These are phyloP conservation scores for Leptopilina drosophilae DNA, from an alignment of 2,888 invertebrate species.

Conservation along the genomic window DNA sequence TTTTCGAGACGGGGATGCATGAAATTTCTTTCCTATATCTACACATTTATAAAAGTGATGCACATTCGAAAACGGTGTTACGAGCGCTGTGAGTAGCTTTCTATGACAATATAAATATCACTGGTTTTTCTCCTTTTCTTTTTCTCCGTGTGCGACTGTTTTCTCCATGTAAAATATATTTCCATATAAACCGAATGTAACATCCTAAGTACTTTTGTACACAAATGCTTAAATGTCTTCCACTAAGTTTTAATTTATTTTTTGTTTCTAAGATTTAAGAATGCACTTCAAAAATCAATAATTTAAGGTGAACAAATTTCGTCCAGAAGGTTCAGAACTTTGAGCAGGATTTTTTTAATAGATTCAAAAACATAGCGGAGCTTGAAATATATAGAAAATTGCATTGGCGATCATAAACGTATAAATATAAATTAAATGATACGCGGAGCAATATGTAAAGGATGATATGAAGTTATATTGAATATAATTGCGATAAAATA, in stretches of 20 bases:
- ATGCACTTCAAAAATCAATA: too few relatives aligned
- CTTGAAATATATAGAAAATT: not conserved
- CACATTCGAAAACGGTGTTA: not conserved
- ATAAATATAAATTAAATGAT: not conserved
- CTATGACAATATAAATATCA: constrained; percentile 6
- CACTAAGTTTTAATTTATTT: too few relatives aligned
- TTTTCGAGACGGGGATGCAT: not conserved
- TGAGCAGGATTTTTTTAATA: too few relatives aligned
- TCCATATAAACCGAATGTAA: too few relatives aligned
- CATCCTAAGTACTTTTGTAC: too few relatives aligned
- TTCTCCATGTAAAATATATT: too few relatives aligned
- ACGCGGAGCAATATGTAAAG: not conserved
- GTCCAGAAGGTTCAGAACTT: too few relatives aligned
- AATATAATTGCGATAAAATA: not conserved
- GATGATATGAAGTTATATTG: constrained; percentile 10
- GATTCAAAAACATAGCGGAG: too few relatives aligned
- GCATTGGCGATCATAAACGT: not conserved
- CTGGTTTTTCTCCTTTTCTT: not conserved
- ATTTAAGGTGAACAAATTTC: too few relatives aligned
- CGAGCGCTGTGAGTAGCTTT: not conserved
- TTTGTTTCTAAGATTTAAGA: too few relatives aligned
- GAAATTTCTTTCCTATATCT: constrained; percentile 6
- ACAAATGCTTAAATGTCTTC: too few relatives aligned
- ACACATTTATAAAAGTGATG: constrained; percentile 9
- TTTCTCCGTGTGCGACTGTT: not conserved